A percentile compares a stretch with the other conserved stretches of the same genome.
These are phyloP conservation scores for Andrena chrysosceles DNA, from an alignment of 2,888 invertebrate genomes.

Conservation along the genomic window DNA sequence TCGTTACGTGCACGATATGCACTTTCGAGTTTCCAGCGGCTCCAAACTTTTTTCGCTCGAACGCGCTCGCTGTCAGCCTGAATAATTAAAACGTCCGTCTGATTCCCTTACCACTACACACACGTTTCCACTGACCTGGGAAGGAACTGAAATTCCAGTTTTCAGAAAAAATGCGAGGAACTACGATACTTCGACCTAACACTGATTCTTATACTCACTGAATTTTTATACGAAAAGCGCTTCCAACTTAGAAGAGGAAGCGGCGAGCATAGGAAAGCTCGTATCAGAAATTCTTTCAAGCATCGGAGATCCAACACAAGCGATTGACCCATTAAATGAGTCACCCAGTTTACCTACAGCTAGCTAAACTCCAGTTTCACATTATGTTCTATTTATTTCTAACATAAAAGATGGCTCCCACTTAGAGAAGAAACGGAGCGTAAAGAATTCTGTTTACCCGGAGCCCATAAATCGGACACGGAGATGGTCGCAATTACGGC, in stretches of 20 bases:
- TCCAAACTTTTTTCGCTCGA: slow-evolving; percentile 53
- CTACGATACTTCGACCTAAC: no score
- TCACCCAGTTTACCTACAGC: no score
- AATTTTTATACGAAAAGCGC: no score
- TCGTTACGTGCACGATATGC: slow-evolving; percentile 70
- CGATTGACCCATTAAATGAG: no score
- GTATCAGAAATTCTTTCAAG: no score
- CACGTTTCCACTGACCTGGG: not conserved
- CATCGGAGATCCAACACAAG: no score
- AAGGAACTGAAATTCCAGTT: not conserved
- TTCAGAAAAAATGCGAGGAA: not conserved
- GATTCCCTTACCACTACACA: not conserved
- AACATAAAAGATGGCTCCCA: not conserved
- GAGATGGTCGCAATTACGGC: not conserved
- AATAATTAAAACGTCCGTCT: slow-evolving; percentile 64
- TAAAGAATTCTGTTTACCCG: not conserved
- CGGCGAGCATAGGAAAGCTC: no score
- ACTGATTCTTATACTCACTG: no score
- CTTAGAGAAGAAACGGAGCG: not conserved
- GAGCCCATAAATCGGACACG: slow-evolving; percentile 8
- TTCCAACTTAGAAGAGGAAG: no score
- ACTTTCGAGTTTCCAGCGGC: slow-evolving; percentile 59
- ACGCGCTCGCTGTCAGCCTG: slow-evolving; percentile 56
- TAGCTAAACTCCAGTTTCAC: no score
- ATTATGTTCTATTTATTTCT: no score